A percentile compares a stretch with the other conserved stretches of the same genome.
phyloP scores from a whole-genome alignment of 2,888 invertebrate species.

The Rutpela maculata region DNA sequence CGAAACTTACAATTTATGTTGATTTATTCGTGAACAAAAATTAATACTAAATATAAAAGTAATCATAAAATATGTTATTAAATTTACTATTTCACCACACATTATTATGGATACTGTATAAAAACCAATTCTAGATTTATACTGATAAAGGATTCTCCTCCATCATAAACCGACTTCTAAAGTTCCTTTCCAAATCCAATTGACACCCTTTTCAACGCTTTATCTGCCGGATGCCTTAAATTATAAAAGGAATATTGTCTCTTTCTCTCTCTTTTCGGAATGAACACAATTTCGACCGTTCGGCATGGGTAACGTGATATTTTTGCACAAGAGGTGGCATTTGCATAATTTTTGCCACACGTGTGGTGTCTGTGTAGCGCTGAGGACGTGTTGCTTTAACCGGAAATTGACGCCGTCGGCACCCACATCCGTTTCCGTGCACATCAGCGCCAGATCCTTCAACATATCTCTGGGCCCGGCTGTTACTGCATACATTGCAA shows the following conservation, averaged over 20 bases:
- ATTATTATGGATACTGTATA: not conserved
- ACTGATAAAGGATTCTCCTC: not conserved
- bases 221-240: slow-evolving; percentile 21
- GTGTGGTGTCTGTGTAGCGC: slow-evolving; percentile 42
- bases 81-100: not conserved
- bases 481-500: slow-evolving; percentile 33
- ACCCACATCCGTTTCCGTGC: slow-evolving; percentile 66
- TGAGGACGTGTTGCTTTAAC: slow-evolving; percentile 61
- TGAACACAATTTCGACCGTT: slow-evolving; percentile 25
- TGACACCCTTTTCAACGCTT: slow-evolving; percentile 30
- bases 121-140: not conserved
- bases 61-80: no score
- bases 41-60: no score
- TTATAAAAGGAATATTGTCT: slow-evolving; percentile 1
- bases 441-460: slow-evolving; percentile 57
- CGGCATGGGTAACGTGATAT: slow-evolving; percentile 47
- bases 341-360: slow-evolving; percentile 55
- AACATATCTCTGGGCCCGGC: slow-evolving; percentile 33
- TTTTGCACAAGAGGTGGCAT: slow-evolving; percentile 46
- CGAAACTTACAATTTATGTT: no score
- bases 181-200: not conserved
- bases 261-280: not conserved
- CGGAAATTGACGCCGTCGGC: slow-evolving; percentile 69
- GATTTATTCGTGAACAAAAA: no score
- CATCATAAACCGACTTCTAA: slow-evolving; percentile 9